Conservation (phyloP, 2,113 vertebrate genomes). For the Ciconia boyciana region DNA sequence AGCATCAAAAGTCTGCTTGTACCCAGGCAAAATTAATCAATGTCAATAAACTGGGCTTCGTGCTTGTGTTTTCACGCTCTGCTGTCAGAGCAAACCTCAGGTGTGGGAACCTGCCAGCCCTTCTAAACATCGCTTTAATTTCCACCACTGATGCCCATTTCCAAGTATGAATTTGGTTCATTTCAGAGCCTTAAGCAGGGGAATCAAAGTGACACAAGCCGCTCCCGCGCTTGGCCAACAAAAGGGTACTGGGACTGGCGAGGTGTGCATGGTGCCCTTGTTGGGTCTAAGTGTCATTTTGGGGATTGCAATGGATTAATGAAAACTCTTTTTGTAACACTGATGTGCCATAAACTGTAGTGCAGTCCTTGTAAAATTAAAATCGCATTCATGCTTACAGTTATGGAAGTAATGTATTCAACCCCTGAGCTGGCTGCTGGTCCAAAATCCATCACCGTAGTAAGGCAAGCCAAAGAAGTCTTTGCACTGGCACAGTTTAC, state of each 20-base stretch:
- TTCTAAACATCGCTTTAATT: neutral
- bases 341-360: neutral
- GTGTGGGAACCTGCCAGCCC: neutral
- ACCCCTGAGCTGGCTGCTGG: neutral
- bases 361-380: neutral
- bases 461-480: neutral
- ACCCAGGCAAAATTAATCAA: neutral
- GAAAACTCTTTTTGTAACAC: neutral
- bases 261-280: accelerated
- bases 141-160: neutral
- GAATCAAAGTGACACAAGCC: neutral
- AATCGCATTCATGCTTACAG: neutral
- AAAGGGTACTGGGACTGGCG: neutral
- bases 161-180: neutral
- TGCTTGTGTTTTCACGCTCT: neutral
- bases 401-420: neutral
- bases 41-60: neutral
- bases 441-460: accelerated
- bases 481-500: neutral
- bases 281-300: neutral
- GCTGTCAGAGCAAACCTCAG: neutral
- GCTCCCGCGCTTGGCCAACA: accelerated
- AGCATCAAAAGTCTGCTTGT: neutral
- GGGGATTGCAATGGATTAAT: neutral
- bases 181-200: neutral